Evolutionary conservation across 2,888 invertebrate genomes (phyloP).

Genomic region (Spodoptera picta): DNA sequence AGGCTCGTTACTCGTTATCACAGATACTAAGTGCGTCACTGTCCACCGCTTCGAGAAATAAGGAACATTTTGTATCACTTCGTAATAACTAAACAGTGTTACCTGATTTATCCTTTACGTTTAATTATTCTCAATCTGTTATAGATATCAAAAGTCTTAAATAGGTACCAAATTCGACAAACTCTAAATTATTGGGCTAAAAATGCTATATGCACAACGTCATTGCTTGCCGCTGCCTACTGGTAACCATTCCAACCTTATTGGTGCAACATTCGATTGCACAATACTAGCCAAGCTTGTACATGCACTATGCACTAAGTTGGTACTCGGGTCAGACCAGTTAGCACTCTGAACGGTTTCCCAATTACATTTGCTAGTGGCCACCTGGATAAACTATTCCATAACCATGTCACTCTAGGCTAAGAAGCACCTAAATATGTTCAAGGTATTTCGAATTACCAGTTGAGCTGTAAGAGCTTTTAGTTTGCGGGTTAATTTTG

Average conservation of each 20-base stretch:
- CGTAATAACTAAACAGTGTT: not conserved
- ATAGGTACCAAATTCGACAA: too few relatives aligned
- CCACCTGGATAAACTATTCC: not conserved
- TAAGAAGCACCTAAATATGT: not conserved
- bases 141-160: too few relatives aligned
- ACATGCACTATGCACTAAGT: not conserved
- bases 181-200: not conserved
- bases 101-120: too few relatives aligned
- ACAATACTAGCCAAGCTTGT: conserved; percentile 30
- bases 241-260: conserved; percentile 7
- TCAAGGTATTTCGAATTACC: conserved; percentile 3
- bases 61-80: not conserved
- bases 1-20: too few relatives aligned
- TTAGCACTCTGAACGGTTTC: conserved; percentile 49
- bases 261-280: conserved; percentile 36
- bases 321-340: conserved; percentile 26
- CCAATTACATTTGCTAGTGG: conserved; percentile 21
- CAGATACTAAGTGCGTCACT: too few relatives aligned
- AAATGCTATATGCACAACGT: conserved; percentile 4
- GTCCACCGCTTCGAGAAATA: not conserved
- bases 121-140: too few relatives aligned
- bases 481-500: too few relatives aligned
- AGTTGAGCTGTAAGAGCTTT: too few relatives aligned
- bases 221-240: conserved; percentile 1
- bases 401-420: not conserved